A percentile compares a stretch with the other conserved stretches of the same genome.
Conservation (phyloP, 2,797 vertebrate genomes). For the Heteromormyrus szaboi region DNA sequence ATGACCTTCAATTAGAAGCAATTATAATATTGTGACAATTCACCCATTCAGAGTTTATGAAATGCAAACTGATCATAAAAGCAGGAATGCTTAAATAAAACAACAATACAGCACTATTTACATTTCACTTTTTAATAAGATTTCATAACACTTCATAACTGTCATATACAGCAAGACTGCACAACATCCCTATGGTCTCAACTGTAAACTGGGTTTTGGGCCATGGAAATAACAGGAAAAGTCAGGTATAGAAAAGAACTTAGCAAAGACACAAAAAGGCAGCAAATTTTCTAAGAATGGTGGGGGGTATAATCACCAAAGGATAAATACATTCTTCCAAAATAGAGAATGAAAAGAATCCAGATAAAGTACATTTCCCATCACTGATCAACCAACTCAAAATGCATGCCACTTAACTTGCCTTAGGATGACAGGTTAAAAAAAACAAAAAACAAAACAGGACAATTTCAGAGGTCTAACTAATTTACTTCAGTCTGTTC, state of each 20-base stretch:
- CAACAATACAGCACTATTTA: not conserved
- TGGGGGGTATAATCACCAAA: not conserved
- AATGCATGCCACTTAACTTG: not conserved
- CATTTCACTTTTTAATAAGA: constrained; percentile 1
- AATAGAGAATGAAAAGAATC: not conserved
- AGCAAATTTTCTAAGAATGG: not conserved
- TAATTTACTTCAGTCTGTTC: not conserved
- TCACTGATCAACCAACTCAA: not conserved
- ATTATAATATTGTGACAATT: not conserved
- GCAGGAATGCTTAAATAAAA: not conserved
- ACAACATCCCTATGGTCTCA: not conserved
- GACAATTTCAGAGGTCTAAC: not conserved
- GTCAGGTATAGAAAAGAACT: not conserved
- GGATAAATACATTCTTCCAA: not conserved
- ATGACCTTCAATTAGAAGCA: not conserved
- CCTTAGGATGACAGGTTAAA: not conserved
- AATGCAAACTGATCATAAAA: not conserved
- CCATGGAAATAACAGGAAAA: not conserved
- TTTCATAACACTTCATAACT: not conserved
- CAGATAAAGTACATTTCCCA: not conserved
- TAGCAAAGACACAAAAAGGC: not conserved
- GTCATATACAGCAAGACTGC: not conserved
- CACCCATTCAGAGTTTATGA: not conserved
- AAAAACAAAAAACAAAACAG: not conserved
- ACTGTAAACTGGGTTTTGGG: not conserved